Percentiles rank a stretch among this genome's conserved stretches.
Evolutionary conservation across 2,113 vertebrate genomes (phyloP).

Genomic region (Myotis brandtii): DNA sequence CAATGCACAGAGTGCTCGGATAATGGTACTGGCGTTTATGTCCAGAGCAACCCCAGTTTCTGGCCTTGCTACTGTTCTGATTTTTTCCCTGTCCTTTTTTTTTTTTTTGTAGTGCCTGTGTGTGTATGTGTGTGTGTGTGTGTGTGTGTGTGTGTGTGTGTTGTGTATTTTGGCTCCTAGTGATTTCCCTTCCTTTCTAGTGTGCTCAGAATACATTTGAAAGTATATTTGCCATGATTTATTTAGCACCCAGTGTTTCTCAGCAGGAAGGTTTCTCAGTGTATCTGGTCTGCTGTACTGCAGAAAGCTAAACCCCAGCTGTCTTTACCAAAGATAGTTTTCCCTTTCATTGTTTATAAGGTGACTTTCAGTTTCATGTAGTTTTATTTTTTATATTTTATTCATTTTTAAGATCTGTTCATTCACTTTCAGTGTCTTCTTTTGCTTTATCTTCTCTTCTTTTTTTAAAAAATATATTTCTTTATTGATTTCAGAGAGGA

Average conservation of each 20-base stretch:
- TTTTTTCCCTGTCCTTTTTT: not conserved
- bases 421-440: not conserved
- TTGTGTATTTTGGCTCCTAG: not conserved
- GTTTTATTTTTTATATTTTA: constrained; percentile 31
- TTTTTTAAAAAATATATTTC: not conserved
- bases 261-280: not conserved
- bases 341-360: not conserved
- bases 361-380: not conserved
- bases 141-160: not conserved
- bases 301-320: not conserved
- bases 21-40: not conserved
- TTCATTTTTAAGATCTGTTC: not conserved
- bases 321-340: constrained; percentile 15
- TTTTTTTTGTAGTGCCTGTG: not conserved
- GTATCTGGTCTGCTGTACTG: not conserved
- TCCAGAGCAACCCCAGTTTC: not conserved
- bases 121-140: not conserved
- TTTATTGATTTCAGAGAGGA: too few species aligned
- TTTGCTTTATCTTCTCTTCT: not conserved
- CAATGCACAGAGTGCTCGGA: not conserved
- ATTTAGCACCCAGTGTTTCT: not conserved
- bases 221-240: constrained; percentile 28
- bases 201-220: constrained; percentile 7
- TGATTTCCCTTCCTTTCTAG: constrained; percentile 41
- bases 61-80: not conserved